These are phyloP conservation scores for Scomber japonicus DNA, from an alignment of 2,113 vertebrate genomes.

Conservation along the genomic window DNA sequence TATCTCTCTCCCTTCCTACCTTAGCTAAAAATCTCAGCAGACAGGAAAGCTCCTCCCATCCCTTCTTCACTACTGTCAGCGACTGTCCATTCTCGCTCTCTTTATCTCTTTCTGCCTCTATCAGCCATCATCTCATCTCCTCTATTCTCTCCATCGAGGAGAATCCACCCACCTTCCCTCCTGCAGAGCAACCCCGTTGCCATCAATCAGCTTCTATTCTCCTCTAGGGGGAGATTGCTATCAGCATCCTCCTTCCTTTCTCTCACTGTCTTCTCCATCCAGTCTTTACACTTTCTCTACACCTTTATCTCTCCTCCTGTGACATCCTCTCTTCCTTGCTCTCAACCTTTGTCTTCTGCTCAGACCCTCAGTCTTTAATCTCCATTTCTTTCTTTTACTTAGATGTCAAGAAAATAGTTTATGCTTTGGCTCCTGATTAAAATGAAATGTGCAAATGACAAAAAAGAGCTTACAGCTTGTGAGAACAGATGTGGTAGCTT, in stretches of 20 bases:
- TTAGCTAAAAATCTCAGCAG: constrained; percentile 69
- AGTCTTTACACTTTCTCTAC: constrained; percentile 65
- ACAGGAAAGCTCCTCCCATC: constrained; percentile 67
- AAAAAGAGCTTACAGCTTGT: constrained; percentile 38
- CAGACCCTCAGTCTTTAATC: constrained; percentile 52
- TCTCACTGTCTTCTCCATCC: constrained; percentile 68
- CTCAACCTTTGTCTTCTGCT: constrained; percentile 48
- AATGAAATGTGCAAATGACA: constrained; percentile 53
- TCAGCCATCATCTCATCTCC: constrained; percentile 74
- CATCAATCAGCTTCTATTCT: constrained; percentile 82
- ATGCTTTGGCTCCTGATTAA: constrained; percentile 51
- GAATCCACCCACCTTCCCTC: constrained; percentile 70
- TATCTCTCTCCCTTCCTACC: constrained; percentile 37
- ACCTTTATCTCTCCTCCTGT: constrained; percentile 67
- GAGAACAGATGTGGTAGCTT: constrained; percentile 32
- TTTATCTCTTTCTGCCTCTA: constrained; percentile 68
- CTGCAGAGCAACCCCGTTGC: constrained; percentile 70
- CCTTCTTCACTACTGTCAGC: constrained; percentile 70
- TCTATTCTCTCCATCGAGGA: constrained; percentile 72
- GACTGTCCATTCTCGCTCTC: constrained; percentile 70
- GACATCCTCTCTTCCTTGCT: constrained; percentile 58
- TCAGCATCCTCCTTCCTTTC: constrained; percentile 72
- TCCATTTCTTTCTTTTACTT: constrained; percentile 36
- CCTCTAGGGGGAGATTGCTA: constrained; percentile 75
- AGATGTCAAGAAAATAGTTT: constrained; percentile 48